A percentile compares a stretch with the other conserved stretches of the same genome.
Evolutionary conservation across 1,140 invertebrate genomes (phyloP).

Genomic region (Antheraea mylitta): DNA sequence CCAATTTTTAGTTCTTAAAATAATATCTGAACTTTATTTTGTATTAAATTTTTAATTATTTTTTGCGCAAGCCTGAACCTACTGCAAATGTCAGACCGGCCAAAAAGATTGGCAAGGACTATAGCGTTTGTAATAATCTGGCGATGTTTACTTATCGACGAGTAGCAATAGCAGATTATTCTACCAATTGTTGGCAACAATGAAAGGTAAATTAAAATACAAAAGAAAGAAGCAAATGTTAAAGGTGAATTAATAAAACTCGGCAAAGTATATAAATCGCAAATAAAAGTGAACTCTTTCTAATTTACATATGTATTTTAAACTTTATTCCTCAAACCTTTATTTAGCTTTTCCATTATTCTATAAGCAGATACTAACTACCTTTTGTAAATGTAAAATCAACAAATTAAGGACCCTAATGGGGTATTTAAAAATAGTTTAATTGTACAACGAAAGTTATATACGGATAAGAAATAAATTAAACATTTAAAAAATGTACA

Average conservation of each 20-base stretch:
- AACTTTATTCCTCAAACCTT: neutral
- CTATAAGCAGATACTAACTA: slow-evolving; percentile 9
- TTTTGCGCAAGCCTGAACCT: too few species aligned
- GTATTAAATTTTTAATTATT: too few species aligned
- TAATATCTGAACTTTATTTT: too few species aligned
- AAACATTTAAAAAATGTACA: too few species aligned
- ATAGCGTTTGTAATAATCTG: too few species aligned
- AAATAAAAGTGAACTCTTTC: neutral
- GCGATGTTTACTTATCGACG: too few species aligned
- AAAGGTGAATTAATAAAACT: neutral
- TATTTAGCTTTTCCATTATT: slow-evolving; percentile 2
- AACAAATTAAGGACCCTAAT: slow-evolving; percentile 43
- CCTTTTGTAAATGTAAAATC: slow-evolving; percentile 13
- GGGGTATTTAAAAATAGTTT: slow-evolving; percentile 41
- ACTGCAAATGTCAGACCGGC: too few species aligned
- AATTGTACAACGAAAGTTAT: slow-evolving; percentile 30
- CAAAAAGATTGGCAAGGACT: too few species aligned
- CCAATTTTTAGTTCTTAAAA: too few species aligned
- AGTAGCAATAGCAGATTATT: too few species aligned
- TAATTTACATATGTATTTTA: neutral
- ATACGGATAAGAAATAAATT: slow-evolving; percentile 14
- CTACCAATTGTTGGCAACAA: neutral
- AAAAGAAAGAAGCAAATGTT: neutral
- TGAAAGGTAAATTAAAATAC: neutral
- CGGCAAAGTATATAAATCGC: neutral